Evolutionary conservation across 1,140 invertebrate genomes (phyloP), one percentile per base, ranked within the genome.

Genomic region (Xylocopa sonorina): DNA sequence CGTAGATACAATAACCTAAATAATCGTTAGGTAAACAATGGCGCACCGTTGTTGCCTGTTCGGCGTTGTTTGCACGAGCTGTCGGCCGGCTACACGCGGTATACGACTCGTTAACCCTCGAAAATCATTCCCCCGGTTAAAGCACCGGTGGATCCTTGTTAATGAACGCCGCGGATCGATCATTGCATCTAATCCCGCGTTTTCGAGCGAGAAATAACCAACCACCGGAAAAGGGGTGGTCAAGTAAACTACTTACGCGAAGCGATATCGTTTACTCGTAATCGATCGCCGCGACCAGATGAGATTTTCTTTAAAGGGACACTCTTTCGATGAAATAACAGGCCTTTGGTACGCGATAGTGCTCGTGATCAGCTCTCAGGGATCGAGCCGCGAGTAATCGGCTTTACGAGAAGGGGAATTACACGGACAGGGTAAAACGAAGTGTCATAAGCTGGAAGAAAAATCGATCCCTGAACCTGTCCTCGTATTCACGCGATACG

Each of bases 1-100:
- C 64, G 43, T 48, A 34, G 51, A 46, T 69, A n/a, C 53, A 69
- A 69, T 69, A 77, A 69, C 64, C 64, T 67, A 69, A 77, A 69
- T 69, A 77, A 69, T 77, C 12, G 53, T 77, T 69, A 58, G 41
- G 12, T 58, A 77, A 69, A 77, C 64, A 69, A 69, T 67, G 43
- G 50, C 14, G 14, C 18, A 46, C 34, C 48, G n/a, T 24, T 43
- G 60, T 29, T 57, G 41, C 29, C 34, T n/a, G 63, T 67, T 67
- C 63, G 3, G 4, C 38, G 10, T 27, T 48, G 63, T 34, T 53
- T 29, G 1, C 63, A 32, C 3, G 60, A 34, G 3, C 41, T 51
- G 34, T 29, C 12, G 24, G 27, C n/a, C n/a, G n/a, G n/a, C 16
- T 24, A 43, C 16, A 43, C 21, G 34, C 21, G 21, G n/a, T 16